Evolutionary conservation across 2,113 vertebrate species (phyloP).

Genomic region (Elephas maximus): DNA sequence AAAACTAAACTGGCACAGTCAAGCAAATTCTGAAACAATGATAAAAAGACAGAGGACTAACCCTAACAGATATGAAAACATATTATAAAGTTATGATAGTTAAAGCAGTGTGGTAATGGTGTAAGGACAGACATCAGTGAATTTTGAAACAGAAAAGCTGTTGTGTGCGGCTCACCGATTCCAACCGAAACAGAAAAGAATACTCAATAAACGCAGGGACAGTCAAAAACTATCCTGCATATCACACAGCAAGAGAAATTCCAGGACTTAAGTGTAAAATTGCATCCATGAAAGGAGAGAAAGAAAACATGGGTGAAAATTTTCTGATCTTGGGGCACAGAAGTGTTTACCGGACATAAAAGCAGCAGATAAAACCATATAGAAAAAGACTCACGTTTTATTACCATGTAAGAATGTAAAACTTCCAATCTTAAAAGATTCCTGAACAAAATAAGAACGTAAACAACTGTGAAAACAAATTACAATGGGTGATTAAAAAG

Average conservation of each 20-base stretch:
- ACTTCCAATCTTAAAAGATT: constrained; percentile 35
- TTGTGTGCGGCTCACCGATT: too few relatives aligned
- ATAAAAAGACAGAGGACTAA: background rate
- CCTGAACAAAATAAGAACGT: background rate
- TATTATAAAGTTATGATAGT: background rate
- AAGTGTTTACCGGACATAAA: background rate
- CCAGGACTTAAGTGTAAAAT: background rate
- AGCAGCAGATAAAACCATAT: background rate
- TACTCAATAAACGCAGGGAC: background rate
- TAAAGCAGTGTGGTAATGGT: background rate
- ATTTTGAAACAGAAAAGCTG: background rate
- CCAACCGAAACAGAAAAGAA: background rate
- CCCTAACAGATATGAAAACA: background rate
- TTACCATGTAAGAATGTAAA: background rate
- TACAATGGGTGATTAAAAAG: background rate
- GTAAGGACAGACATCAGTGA: background rate
- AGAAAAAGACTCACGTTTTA: background rate
- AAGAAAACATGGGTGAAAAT: background rate
- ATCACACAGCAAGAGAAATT: background rate
- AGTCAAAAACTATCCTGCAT: background rate
- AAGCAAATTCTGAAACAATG: constrained; percentile 20
- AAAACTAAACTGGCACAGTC: background rate
- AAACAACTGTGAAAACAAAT: background rate
- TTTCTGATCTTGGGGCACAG: background rate
- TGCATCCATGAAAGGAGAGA: background rate